Base-by-base conservation (phyloP, 1,140 invertebrate species). In the Formica selysi region DNA sequence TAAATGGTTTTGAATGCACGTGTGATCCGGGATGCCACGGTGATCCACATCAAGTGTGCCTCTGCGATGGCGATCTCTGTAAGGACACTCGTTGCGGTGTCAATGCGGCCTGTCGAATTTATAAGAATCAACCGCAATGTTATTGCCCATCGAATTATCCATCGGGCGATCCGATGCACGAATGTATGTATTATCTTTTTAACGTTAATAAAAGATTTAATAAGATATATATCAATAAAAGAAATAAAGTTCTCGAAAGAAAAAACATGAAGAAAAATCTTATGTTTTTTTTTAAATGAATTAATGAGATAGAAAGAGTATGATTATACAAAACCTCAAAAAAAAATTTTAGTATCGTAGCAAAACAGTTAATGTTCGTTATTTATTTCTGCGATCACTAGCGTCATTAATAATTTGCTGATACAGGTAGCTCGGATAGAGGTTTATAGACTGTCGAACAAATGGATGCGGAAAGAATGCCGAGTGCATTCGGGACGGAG, bases 91-190 rank as follows among this genome's bases (percentile, higher is more conserved):
- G 96, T 26, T 99, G 98, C 93, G 98, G 98, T n/a, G 95, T 96
- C 13, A 98, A 98, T 91, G 98, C 98, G 7, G 96, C 96, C 29
- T 99, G 98, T 93, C 96, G 96, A 84, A 96, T 98, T 41, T 94
- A 96, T 38, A 95, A 96, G 62, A 96, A 96, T 79, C 95, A 96
- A 87, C 96, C 97, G 0, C 96, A 98, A 91, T 99, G 98, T 92
- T 98, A 97, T 92, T 99, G 98, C 93, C 98, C 98, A 62, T 94
- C 96, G 19, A 96, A 97, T 90, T 97, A 96, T 94, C 98, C 98
- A 41, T 96, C 96, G 70, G 98, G 98, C 61, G 97, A 99, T 96
- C 97, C 98, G 13, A 96, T 97, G 89, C 96, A 97, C 88, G 96
- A 97, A 96, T 98, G 98, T 98, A 96, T 97, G 93, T 93, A 87